A percentile compares a stretch with the other conserved stretches of the same genome.
phyloP scores from a whole-genome alignment of 2,113 vertebrate species.

The Callorhinus ursinus region DNA sequence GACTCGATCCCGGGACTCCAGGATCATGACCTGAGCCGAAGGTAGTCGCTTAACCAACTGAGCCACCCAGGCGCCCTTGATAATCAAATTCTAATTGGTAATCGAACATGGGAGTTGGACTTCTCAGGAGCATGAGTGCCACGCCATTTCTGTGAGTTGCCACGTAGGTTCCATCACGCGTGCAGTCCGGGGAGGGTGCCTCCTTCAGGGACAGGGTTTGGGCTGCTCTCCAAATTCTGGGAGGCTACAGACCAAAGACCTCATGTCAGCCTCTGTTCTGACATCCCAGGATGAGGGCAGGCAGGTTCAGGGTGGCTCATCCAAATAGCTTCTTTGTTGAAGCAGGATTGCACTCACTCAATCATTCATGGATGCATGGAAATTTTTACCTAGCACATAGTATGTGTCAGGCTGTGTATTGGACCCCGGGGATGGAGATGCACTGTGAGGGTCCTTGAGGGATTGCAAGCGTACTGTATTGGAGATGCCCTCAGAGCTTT shows the following conservation, averaged over 20 bases:
- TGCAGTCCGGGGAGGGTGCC: neutral
- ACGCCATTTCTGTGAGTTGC: neutral
- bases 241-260: neutral
- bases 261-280: neutral
- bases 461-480: neutral
- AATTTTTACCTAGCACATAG: neutral
- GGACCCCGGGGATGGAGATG: rapidly evolving
- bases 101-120: neutral
- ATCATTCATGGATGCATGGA: neutral
- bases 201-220: neutral
- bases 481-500: neutral
- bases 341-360: neutral
- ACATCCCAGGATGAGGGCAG: neutral
- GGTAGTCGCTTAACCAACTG: too few species aligned
- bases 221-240: neutral
- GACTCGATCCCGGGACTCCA: too few species aligned
- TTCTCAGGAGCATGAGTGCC: neutral
- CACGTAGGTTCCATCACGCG: neutral
- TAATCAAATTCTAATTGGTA: neutral
- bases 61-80: too few species aligned
- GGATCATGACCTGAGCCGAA: too few species aligned
- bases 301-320: neutral
- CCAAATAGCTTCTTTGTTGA: rapidly evolving
- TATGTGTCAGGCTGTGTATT: neutral
- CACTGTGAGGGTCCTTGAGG: rapidly evolving